Evolutionary conservation across 2,888 invertebrate genomes (phyloP), one percentile per base, ranked within the genome.

Genomic region (Dasysyrphus tricinctus): DNA sequence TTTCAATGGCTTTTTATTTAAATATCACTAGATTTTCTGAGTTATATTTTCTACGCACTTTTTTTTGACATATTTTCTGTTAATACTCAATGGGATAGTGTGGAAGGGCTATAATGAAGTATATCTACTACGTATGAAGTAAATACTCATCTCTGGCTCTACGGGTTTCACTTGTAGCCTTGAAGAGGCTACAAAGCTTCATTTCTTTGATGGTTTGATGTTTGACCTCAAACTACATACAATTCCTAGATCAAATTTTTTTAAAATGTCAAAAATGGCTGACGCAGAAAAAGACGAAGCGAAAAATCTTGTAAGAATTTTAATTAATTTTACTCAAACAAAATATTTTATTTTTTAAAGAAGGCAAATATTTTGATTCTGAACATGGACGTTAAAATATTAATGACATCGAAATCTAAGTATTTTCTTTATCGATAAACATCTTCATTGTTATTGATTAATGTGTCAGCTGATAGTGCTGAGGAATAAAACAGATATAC

Each of bases 221-320:
- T 42, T 42, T 42, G 5, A n/a, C 12, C 5, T 14, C 5, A 12
- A 8, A 7, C 8, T 8, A 4, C 5, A 42, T 5, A n/a, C 44
- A 7, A 14, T 0, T 2, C 3, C 5, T 14, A 44, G n/a, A 2
- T 7, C 11, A 0, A 49, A 12, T 1, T 44, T 29, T 54, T 54
- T 29, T 29, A 37, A 39, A 8, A n/a, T 49, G 67, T 67, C 67
- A 67, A 67, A 87, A 80, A 95, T 95, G 94, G 94, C 94, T 89
- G 97, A 97, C 93, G 95, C 95, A 93, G 97, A 97, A 93, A 96
- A 96, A 93, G 96, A 96, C 93, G 97, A 97, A 93, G 96, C 96
- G 57, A 90, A 90, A 69, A 92, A 92, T 90, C 89, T 92, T 89
- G 91, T 92, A 88, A 89, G 80, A 88, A 81, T 77, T 77, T 72